Percentiles rank a stretch among this genome's conserved stretches.
Evolutionary conservation across 1,140 invertebrate genomes (phyloP).

Genomic region (Trachymyrmex septentrionalis): DNA sequence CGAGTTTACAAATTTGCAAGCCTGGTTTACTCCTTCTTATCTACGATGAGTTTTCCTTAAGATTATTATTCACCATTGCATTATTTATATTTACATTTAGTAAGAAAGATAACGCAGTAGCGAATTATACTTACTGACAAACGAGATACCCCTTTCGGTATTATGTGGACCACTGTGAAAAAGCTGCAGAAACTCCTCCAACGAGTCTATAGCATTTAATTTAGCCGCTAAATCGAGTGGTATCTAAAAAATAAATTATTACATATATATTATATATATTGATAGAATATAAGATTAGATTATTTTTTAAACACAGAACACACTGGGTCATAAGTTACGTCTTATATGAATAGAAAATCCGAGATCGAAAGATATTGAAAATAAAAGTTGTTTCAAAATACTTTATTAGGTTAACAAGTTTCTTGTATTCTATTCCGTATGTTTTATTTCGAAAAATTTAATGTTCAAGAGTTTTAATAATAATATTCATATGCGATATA

Average conservation of each 20-base stretch:
- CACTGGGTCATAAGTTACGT: not conserved
- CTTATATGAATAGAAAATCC: not conserved
- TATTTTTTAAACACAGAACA: not conserved
- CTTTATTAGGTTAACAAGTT: not conserved
- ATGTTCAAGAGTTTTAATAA: not conserved
- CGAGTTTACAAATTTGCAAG: not conserved
- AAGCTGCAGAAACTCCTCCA: slow-evolving; percentile 68
- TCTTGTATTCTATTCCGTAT: not conserved
- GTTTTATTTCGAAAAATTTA: not conserved
- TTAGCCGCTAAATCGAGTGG: slow-evolving; percentile 52
- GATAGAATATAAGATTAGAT: slow-evolving; percentile 24
- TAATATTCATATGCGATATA: no score
- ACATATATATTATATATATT: not conserved
- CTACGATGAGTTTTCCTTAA: slow-evolving; percentile 82
- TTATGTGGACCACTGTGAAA: slow-evolving; percentile 50
- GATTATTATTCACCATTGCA: slow-evolving; percentile 42
- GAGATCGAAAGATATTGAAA: not conserved
- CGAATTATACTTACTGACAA: slow-evolving; percentile 56
- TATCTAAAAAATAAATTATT: slow-evolving; percentile 65
- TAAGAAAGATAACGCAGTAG: slow-evolving; percentile 30
- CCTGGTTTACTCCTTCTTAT: slow-evolving; percentile 86
- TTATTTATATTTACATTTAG: not conserved
- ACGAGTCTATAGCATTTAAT: slow-evolving; percentile 58
- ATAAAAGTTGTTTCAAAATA: not conserved
- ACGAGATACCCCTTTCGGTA: not conserved